Evolutionary conservation across 2,113 vertebrate genomes (phyloP).

Genomic region (Polypterus bichir): DNA sequence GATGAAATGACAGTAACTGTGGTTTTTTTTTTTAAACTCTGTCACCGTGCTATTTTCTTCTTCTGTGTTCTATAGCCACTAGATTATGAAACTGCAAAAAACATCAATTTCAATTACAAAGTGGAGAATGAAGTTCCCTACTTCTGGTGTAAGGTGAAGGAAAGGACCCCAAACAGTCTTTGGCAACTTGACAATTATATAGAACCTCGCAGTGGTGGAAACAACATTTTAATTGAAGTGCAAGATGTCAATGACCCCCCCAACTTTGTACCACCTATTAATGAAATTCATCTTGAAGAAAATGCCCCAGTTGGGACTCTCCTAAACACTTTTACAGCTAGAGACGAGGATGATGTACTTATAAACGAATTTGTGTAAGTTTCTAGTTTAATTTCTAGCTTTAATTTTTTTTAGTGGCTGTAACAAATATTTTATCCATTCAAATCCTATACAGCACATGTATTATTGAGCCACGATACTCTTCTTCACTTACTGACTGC

Average conservation of each 20-base stretch:
- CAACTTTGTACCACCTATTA: slow-evolving; percentile 13
- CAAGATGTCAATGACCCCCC: slow-evolving; percentile 43
- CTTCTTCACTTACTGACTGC: no score
- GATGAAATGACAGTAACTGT: no score
- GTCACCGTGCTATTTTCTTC: neutral
- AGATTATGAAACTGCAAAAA: slow-evolving; percentile 23
- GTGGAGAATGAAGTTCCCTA: slow-evolving; percentile 32
- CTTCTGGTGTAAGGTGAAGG: slow-evolving; percentile 28
- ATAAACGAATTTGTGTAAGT: slow-evolving; percentile 30
- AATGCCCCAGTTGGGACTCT: slow-evolving; percentile 15
- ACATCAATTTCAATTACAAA: slow-evolving; percentile 26
- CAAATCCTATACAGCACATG: no score
- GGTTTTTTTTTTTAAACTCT: neutral
- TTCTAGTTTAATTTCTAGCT: neutral
- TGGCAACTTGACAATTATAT: slow-evolving; percentile 24
- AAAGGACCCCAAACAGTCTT: accelerated
- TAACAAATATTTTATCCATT: no score
- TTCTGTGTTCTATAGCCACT: slow-evolving; percentile 24
- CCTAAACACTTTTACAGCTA: slow-evolving; percentile 27
- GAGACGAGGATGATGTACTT: slow-evolving; percentile 23
- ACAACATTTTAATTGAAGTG: slow-evolving; percentile 8
- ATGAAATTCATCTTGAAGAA: slow-evolving; percentile 14
- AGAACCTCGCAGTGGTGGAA: neutral
- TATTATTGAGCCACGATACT: no score
- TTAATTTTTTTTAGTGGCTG: no score